Evolutionary conservation across 2,797 vertebrate species (phyloP).

Genomic region (Melanogrammus aeglefinus): DNA sequence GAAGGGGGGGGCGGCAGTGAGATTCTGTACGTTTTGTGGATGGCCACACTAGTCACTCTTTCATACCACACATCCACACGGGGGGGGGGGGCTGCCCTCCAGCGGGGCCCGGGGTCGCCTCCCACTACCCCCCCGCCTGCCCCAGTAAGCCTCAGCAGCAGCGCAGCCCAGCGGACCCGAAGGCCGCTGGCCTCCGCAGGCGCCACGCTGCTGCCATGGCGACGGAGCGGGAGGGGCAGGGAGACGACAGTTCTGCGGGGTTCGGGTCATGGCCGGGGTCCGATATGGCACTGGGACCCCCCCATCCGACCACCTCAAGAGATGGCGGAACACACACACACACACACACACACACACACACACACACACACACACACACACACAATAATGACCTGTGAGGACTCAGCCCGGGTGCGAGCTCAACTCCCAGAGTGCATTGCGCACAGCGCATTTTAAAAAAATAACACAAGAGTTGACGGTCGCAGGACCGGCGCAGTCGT

Average conservation of each 20-base stretch:
- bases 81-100: slow-evolving; percentile 38
- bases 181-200: slow-evolving; percentile 55
- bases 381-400: slow-evolving; percentile 14
- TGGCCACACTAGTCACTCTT: slow-evolving; percentile 42
- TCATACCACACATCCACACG: slow-evolving; percentile 57
- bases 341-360: slow-evolving; percentile 54
- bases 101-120: slow-evolving; percentile 32
- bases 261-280: slow-evolving; percentile 11
- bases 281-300: slow-evolving; percentile 53
- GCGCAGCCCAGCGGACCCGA: slow-evolving; percentile 51
- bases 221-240: slow-evolving; percentile 13
- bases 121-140: slow-evolving; percentile 33
- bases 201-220: slow-evolving; percentile 31
- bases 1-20: slow-evolving; percentile 53
- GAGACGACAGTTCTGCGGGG: slow-evolving; percentile 5
- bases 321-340: background rate
- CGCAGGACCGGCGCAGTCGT: slow-evolving; percentile 63
- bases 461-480: slow-evolving; percentile 65
- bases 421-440: slow-evolving; percentile 80
- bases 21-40: slow-evolving; percentile 51
- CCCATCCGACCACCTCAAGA: slow-evolving; percentile 28
- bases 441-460: slow-evolving; percentile 77
- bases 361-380: slow-evolving; percentile 59
- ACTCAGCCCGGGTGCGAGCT: slow-evolving; percentile 17
- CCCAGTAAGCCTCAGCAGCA: slow-evolving; percentile 6